Evolutionary conservation across 2,888 invertebrate genomes (phyloP).

Genomic region (Psylliodes chrysocephalus): DNA sequence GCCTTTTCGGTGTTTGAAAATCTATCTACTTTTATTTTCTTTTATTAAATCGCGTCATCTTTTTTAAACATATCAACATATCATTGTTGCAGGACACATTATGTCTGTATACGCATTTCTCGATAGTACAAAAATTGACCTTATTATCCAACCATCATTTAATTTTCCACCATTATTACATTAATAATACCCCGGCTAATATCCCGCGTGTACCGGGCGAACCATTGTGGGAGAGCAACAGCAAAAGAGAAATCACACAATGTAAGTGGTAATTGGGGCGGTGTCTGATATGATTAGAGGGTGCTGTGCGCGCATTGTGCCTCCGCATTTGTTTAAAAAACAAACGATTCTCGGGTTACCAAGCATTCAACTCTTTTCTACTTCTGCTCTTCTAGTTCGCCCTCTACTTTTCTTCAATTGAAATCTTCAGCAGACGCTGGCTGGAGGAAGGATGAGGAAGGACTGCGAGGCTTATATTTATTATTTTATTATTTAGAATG

Average conservation of each 20-base stretch:
- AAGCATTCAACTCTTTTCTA: constrained; percentile 38
- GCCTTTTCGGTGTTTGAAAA: too few relatives aligned
- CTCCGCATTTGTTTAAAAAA: constrained; percentile 49
- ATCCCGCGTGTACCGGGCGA: constrained; percentile 21
- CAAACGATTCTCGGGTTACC: constrained; percentile 45
- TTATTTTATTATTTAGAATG: constrained; percentile 10
- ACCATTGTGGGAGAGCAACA: constrained; percentile 24
- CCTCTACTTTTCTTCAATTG: constrained; percentile 24
- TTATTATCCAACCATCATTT: constrained; percentile 8
- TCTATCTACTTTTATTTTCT: too few relatives aligned
- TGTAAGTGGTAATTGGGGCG: constrained; percentile 45
- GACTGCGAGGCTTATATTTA: constrained; percentile 2
- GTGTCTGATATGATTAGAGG: constrained; percentile 48
- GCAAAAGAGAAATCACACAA: constrained; percentile 33
- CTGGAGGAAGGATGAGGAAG: constrained; percentile 13
- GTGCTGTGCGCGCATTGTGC: constrained; percentile 47
- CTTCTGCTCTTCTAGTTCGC: background rate
- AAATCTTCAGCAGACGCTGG: constrained; percentile 5
- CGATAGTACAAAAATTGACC: background rate
- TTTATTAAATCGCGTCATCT: too few relatives aligned
- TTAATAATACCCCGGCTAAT: constrained; percentile 21
- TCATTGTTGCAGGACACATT: too few relatives aligned
- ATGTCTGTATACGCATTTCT: too few relatives aligned
- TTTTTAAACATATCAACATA: too few relatives aligned
- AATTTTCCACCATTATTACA: constrained; percentile 4